Conservation (phyloP, 2,797 vertebrate genomes). For the Enteromius paludinosus region DNA sequence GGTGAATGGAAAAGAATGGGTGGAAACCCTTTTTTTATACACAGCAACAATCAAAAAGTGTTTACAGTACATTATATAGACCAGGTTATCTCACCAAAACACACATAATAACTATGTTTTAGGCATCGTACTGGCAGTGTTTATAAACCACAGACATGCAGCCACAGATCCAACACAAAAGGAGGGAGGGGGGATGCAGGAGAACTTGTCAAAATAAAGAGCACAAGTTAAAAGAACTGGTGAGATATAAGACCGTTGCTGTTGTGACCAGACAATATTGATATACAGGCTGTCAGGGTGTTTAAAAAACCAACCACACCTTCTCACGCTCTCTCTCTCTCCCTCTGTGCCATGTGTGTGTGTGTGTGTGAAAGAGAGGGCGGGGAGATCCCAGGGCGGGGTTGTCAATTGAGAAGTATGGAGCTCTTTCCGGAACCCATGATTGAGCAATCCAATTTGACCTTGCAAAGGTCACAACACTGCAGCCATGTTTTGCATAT, state of each 20-base stretch:
- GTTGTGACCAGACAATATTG: slow-evolving; percentile 1
- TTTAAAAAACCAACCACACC: slow-evolving; percentile 21
- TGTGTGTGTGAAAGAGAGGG: neutral
- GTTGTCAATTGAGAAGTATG: slow-evolving; percentile 16
- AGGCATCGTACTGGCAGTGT: neutral
- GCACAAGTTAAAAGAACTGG: neutral
- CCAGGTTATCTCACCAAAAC: neutral
- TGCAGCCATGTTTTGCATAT: slow-evolving; percentile 14
- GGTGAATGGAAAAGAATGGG: neutral
- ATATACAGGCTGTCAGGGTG: slow-evolving; percentile 14
- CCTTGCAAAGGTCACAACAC: slow-evolving; percentile 51
- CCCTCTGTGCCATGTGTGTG: neutral
- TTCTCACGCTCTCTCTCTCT: slow-evolving; percentile 20
- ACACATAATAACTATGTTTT: slow-evolving; percentile 22
- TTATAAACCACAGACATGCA: slow-evolving; percentile 20
- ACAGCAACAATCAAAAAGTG: slow-evolving; percentile 2
- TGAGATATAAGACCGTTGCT: neutral
- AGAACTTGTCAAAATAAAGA: neutral
- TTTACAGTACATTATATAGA: neutral
- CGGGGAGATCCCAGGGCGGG: slow-evolving; percentile 9
- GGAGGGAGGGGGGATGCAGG: neutral
- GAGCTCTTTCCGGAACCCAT: slow-evolving; percentile 31
- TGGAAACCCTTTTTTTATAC: slow-evolving; percentile 3
- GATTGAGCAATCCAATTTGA: slow-evolving; percentile 42
- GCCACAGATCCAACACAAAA: slow-evolving; percentile 20